phyloP scores from a whole-genome alignment of 92 coral and sea anemone species.

The Paragorgia papillata region DNA sequence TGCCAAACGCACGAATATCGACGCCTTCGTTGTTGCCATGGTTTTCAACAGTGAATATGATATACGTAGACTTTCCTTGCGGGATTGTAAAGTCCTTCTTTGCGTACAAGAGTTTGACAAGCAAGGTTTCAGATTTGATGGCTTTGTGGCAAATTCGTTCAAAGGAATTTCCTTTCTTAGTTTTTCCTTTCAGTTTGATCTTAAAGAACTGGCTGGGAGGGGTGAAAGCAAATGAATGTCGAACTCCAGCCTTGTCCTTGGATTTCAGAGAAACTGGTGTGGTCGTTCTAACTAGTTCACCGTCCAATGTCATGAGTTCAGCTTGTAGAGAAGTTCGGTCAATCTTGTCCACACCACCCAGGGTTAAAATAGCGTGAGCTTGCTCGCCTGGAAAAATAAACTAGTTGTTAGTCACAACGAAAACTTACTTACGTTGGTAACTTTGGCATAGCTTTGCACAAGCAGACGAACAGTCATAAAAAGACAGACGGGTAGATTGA shows the following conservation, averaged over 20 bases:
- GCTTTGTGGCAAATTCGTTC: constrained; percentile 60
- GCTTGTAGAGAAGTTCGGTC: constrained; percentile 52
- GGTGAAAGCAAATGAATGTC: constrained; percentile 62
- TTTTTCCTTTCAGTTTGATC: constrained; percentile 68
- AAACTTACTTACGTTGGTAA: too few species aligned
- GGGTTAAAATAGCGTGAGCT: constrained; percentile 67
- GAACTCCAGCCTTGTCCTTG: constrained; percentile 62
- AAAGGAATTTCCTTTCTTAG: constrained; percentile 64
- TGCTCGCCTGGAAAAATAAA: constrained; percentile 39
- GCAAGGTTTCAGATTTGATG: constrained; percentile 61
- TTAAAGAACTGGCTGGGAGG: constrained; percentile 73
- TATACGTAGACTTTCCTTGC: constrained; percentile 57
- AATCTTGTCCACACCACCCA: constrained; percentile 67
- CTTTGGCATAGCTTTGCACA: too few species aligned
- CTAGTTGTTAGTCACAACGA: not conserved
- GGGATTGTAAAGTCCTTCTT: constrained; percentile 72
- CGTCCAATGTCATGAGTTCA: constrained; percentile 51
- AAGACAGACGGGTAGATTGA: too few species aligned
- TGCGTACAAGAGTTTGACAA: constrained; percentile 66
- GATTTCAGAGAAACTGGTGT: constrained; percentile 49
- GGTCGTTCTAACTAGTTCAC: constrained; percentile 8
- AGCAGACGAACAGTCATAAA: too few species aligned
- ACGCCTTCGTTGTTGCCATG: constrained; percentile 68
- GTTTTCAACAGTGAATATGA: constrained; percentile 69
- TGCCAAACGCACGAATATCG: constrained; percentile 70